Evolutionary conservation across 2,888 invertebrate species (phyloP), one percentile per base, ranked within the genome.

Genomic region (Apamea epomidion): DNA sequence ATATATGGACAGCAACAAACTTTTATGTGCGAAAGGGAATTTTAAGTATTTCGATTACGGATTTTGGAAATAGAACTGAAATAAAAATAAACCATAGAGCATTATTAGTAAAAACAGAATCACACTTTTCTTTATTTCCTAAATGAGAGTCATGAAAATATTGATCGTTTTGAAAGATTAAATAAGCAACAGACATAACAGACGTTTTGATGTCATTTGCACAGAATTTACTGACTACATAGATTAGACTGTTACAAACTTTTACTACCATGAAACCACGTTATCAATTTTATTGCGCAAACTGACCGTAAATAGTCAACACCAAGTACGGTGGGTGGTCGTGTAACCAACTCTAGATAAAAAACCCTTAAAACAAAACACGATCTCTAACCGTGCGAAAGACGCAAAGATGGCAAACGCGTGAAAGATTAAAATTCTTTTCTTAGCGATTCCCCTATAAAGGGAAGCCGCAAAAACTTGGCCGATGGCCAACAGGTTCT

Each of bases 401-500:
- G 74, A 72, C 42, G 86, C 88, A 82, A 83, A 89, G 81, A 90
- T 87, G 90, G 87, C 87, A 84, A 89, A 87, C 87, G 80, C 83
- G 87, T 86, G 88, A 91, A 89, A 90, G 92, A 94, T 94, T 94
- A 93, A 94, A 93, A 95, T 94, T 94, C 91, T 93, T 93, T 93
- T 93, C 89, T 89, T 90, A 91, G 88, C 92, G 91, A 92, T 93
- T 91, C 91, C 88, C 85, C 89, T 91, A 88, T 92, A 92, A 91
- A 92, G 89, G 90, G 89, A 86, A 88, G 88, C 88, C 88, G 91
- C 93, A 94, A 94, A 94, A 94, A 93, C 91, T 91, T 94, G 94
- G 94, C 92, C 58, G 72, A 76, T 77, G 85, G 91, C 95, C 95
- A 95, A 93, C 94, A 93, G 93, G 95, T 95, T 94, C 92, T 92